Evolutionary conservation across 2,797 vertebrate species (phyloP).

Genomic region (Acomys russatus): DNA sequence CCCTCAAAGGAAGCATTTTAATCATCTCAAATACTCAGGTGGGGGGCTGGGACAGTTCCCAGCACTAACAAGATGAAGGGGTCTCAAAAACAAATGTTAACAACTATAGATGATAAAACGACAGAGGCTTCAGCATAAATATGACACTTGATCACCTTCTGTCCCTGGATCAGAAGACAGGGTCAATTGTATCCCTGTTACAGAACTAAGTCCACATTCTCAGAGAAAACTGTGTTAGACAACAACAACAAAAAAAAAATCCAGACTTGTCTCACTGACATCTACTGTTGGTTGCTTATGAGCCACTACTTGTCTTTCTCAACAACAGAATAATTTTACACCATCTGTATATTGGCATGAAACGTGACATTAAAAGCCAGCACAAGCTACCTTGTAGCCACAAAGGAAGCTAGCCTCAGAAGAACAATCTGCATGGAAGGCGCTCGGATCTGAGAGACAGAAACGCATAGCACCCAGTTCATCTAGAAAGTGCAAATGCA

Average conservation of each 20-base stretch:
- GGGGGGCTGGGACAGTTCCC: neutral
- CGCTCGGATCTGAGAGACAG: conserved; percentile 29
- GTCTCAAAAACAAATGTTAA: conserved; percentile 42
- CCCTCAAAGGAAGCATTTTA: neutral
- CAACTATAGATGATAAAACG: neutral
- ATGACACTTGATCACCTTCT: neutral
- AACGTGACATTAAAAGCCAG: neutral
- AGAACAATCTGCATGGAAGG: neutral
- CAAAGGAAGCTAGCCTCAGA: neutral
- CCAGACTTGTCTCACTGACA: conserved; percentile 54
- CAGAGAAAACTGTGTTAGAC: conserved; percentile 28
- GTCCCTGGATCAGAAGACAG: neutral
- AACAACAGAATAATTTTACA: conserved; percentile 20
- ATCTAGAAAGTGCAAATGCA: conserved; percentile 31
- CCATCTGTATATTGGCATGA: neutral
- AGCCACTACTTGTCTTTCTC: conserved; percentile 14
- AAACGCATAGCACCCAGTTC: conserved; percentile 20
- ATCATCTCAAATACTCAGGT: conserved; percentile 28
- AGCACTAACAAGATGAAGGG: conserved; percentile 10
- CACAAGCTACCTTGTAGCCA: neutral
- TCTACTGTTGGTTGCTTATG: neutral
- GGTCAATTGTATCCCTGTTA: neutral
- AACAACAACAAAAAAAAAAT: conserved; percentile 43
- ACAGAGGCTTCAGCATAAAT: neutral
- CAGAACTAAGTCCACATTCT: conserved; percentile 12